Evolutionary conservation across 2,113 vertebrate species (phyloP).

Genomic region (Tyrannus savana): DNA sequence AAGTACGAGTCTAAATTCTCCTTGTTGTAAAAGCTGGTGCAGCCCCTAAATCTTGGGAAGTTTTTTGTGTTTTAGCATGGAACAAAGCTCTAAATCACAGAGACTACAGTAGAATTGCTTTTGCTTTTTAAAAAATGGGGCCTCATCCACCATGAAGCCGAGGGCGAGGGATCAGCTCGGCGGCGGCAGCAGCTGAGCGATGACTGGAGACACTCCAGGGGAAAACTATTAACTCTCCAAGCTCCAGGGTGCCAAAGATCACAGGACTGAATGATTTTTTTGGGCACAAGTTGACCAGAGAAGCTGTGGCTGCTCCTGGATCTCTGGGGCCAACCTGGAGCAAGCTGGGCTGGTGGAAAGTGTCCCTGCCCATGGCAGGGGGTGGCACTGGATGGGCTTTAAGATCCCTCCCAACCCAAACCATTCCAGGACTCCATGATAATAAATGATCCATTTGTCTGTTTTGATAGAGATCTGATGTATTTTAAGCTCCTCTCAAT

Average conservation of each 20-base stretch:
- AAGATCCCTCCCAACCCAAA: neutral
- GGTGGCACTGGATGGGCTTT: rapidly evolving
- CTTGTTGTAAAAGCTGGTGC: neutral
- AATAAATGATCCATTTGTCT: neutral
- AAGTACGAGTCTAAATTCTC: neutral
- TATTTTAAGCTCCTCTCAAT: neutral
- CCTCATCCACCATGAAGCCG: neutral
- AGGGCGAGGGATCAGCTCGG: slow-evolving; percentile 7
- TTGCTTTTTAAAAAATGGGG: slow-evolving; percentile 38
- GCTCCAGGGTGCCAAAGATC: neutral
- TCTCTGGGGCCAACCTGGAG: neutral
- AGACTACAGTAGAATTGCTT: slow-evolving; percentile 52
- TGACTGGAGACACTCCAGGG: neutral
- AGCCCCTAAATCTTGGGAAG: slow-evolving; percentile 42
- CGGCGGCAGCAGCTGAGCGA: neutral
- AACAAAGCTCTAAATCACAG: slow-evolving; percentile 65
- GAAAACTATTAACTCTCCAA: slow-evolving; percentile 1
- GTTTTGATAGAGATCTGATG: neutral
- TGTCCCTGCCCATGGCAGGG: neutral
- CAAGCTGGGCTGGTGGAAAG: rapidly evolving
- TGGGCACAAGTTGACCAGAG: neutral
- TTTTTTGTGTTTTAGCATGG: slow-evolving; percentile 53
- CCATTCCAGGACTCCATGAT: neutral
- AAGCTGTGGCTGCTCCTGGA: neutral
- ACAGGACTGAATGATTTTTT: neutral